Percentiles rank a stretch among this genome's conserved stretches.
These are phyloP conservation scores for Pachycephus smyrnensis DNA, from an alignment of 2,888 invertebrate genomes.

Conservation along the genomic window DNA sequence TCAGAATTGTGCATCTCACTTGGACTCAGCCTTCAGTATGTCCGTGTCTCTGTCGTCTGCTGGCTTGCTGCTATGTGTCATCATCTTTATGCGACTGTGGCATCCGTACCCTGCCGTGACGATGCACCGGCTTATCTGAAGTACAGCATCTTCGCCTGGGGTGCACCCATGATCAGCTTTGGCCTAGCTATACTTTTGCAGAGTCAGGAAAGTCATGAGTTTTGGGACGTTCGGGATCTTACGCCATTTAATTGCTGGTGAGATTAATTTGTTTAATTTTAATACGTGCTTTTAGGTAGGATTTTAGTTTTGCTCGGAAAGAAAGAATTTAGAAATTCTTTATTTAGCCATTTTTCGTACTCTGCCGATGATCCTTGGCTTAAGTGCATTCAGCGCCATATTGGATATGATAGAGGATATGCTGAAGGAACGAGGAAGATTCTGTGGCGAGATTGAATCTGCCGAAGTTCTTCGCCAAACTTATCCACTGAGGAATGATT, in stretches of 20 bases:
- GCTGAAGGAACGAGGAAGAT: no score
- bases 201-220: conserved; percentile 67
- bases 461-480: background rate
- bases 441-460: background rate
- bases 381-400: no score
- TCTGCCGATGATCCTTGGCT: no score
- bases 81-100: conserved; percentile 71
- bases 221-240: conserved; percentile 68
- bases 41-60: conserved; percentile 75
- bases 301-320: conserved; percentile 18
- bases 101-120: conserved; percentile 60
- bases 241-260: conserved; percentile 71
- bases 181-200: conserved; percentile 70
- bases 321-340: conserved; percentile 7
- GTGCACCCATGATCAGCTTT: conserved; percentile 72
- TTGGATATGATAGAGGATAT: no score
- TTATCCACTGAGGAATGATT: background rate
- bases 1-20: conserved; percentile 73
- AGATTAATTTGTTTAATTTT: conserved; percentile 33
- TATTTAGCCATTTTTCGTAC: background rate
- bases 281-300: background rate
- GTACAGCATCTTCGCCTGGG: conserved; percentile 76
- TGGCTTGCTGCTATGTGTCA: conserved; percentile 78
- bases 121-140: conserved; percentile 67
- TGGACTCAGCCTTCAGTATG: conserved; percentile 74